These are phyloP conservation scores for Doris montereyensis DNA, from an alignment of 2,888 invertebrate species.

Conservation along the genomic window DNA sequence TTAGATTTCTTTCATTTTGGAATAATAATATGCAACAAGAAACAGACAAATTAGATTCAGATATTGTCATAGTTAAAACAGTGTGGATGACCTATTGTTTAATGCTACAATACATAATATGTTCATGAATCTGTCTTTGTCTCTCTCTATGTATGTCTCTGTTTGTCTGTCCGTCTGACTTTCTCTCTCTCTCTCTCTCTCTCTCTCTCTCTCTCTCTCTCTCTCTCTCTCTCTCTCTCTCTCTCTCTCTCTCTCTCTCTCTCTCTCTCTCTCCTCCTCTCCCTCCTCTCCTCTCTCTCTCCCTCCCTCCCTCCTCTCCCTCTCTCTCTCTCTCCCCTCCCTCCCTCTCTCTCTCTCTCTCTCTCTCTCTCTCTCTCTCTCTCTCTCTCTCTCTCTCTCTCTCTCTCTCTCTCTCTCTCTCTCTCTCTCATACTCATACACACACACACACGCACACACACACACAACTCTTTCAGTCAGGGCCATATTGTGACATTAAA, in stretches of 20 bases:
- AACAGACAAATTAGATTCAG: no score
- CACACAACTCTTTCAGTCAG: no score
- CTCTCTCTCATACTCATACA: background rate
- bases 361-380: conserved; percentile 6
- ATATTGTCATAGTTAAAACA: no score
- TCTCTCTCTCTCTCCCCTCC: background rate
- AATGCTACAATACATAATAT: no score
- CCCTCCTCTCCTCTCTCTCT: background rate
- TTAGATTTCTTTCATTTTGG: no score
- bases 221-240: background rate
- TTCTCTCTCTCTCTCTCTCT: conserved; percentile 8
- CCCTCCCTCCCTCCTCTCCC: background rate
- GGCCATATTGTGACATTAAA: no score
- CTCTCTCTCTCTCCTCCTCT: background rate
- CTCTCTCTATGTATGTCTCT: no score
- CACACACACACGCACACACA: conserved; percentile 16
- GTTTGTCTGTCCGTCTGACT: no score
- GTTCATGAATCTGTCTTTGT: no score
- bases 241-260: background rate
- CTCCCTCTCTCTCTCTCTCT: conserved; percentile 18
- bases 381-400: background rate
- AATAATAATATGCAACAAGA: no score
- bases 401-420: background rate
- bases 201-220: background rate
- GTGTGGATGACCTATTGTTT: no score